Evolutionary conservation across 2,113 vertebrate genomes (phyloP).

Genomic region (Cyanoliseus patagonus): DNA sequence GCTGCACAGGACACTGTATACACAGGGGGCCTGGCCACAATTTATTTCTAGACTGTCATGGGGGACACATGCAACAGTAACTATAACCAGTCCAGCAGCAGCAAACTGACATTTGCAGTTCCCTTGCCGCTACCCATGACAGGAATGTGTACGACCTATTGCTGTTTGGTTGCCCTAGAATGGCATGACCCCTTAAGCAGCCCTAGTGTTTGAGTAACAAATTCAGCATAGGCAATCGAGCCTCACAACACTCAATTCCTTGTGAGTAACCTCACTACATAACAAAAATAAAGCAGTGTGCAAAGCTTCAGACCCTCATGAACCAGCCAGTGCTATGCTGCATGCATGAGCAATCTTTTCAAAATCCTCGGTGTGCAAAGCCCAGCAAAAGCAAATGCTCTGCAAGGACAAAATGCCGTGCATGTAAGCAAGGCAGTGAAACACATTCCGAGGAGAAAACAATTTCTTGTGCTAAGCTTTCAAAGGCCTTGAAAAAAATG

Average conservation of each 20-base stretch:
- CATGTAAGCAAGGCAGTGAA: not conserved
- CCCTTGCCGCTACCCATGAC: not conserved
- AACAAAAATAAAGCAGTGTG: not conserved
- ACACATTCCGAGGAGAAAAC: not conserved
- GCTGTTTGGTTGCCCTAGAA: not conserved
- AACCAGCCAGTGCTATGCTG: not conserved
- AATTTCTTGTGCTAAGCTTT: not conserved
- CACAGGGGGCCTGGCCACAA: not conserved
- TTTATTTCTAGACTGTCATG: not conserved
- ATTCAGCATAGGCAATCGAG: not conserved
- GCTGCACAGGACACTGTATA: not conserved
- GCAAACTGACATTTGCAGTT: not conserved
- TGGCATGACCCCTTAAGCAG: not conserved
- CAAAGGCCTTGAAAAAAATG: not conserved
- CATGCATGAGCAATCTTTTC: not conserved
- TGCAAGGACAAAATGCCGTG: not conserved
- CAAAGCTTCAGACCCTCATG: not conserved
- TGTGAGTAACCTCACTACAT: not conserved
- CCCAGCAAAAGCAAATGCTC: not conserved
- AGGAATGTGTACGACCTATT: not conserved
- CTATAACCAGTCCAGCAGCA: not conserved
- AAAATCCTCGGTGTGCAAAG: not conserved
- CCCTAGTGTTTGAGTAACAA: not conserved
- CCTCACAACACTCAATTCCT: not conserved
- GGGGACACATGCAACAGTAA: not conserved